These are phyloP conservation scores for Anthrax anthrax DNA, from an alignment of 2,888 invertebrate species.

Conservation along the genomic window DNA sequence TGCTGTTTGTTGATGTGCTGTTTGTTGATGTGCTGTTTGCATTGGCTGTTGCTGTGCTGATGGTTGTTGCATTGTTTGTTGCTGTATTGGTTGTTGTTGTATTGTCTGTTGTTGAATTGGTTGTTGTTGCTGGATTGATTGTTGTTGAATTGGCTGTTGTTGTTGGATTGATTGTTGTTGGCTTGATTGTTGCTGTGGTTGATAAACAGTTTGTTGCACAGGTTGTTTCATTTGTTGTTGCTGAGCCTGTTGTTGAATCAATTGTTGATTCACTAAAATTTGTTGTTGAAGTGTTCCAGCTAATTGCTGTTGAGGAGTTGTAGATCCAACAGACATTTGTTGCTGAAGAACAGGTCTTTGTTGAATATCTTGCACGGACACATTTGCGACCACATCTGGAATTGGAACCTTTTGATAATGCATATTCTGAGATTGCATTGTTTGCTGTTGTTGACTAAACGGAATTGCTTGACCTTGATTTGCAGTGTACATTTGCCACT, in stretches of 20 bases:
- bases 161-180: constrained; percentile 15
- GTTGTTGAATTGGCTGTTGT: constrained; percentile 16
- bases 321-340: background rate
- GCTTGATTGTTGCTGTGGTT: constrained; percentile 21
- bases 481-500: background rate
- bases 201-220: constrained; percentile 20
- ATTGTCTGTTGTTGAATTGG: too few species aligned
- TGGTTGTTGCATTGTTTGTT: constrained; percentile 10
- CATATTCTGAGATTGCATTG: background rate
- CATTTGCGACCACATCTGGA: background rate
- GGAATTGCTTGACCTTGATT: background rate
- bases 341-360: background rate
- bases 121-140: constrained; percentile 23
- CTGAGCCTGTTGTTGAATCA: constrained; percentile 9
- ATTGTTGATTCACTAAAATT: background rate
- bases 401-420: background rate
- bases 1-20: background rate
- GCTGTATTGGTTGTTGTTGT: too few species aligned
- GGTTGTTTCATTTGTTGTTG: constrained; percentile 4
- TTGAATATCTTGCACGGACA: background rate
- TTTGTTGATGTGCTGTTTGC: too few species aligned
- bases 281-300: background rate
- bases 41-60: too few species aligned
- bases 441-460: background rate
- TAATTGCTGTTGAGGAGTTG: constrained; percentile 8